phyloP scores from a whole-genome alignment of 2,888 invertebrate genomes.

The Thereva unica region DNA sequence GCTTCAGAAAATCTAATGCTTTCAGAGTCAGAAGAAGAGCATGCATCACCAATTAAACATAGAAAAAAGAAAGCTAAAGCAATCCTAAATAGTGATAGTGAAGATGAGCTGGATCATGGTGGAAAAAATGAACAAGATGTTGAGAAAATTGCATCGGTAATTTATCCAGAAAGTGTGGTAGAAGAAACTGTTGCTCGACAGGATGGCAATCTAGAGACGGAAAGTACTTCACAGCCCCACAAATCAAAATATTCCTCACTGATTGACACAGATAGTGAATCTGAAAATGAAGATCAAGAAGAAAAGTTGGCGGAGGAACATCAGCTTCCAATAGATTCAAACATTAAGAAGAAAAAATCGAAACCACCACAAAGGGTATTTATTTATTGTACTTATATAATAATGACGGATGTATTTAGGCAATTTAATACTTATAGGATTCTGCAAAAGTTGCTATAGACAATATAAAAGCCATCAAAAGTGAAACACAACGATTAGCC shows the following conservation, averaged over 20 bases:
- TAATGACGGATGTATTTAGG: not conserved
- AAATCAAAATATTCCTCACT: constrained; percentile 29
- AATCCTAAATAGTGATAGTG: constrained; percentile 45
- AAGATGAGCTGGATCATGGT: constrained; percentile 24
- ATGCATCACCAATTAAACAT: constrained; percentile 31
- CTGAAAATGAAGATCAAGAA: constrained; percentile 12
- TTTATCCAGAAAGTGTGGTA: constrained; percentile 42
- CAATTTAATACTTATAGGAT: constrained; percentile 58
- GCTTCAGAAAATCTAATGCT: constrained; percentile 48
- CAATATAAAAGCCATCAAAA: constrained; percentile 75
- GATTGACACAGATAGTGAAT: constrained; percentile 44
- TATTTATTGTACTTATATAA: not conserved
- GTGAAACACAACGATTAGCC: constrained; percentile 80
- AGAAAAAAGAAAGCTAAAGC: constrained; percentile 29
- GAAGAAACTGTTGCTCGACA: not conserved
- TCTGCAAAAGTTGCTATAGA: constrained; percentile 70
- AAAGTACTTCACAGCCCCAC: constrained; percentile 34
- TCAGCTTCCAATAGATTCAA: not conserved
- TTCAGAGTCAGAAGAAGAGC: constrained; percentile 50
- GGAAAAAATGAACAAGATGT: not conserved
- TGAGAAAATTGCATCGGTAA: constrained; percentile 38
- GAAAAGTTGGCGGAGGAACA: not conserved
- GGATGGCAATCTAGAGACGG: not conserved
- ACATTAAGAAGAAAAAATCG: constrained; percentile 16
- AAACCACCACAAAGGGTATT: constrained; percentile 19